phyloP scores from a whole-genome alignment of 1,140 invertebrate species.

The Steinernema khuongi region DNA sequence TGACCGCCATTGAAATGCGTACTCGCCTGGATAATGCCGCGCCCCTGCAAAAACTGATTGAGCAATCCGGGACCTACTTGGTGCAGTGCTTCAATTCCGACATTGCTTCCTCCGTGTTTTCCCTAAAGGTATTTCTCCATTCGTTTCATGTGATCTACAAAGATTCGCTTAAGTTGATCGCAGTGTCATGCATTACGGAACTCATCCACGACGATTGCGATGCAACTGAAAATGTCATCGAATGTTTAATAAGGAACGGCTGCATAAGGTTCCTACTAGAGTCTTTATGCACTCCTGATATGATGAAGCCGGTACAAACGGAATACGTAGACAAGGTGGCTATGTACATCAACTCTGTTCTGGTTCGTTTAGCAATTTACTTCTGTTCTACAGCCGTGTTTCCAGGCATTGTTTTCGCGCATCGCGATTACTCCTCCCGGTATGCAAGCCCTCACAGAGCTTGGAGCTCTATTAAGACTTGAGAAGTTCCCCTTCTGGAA shows the following conservation, averaged over 20 bases:
- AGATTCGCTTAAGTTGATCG: background rate
- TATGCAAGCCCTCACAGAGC: background rate
- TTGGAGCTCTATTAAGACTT: background rate
- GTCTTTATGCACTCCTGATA: background rate
- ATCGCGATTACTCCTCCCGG: background rate
- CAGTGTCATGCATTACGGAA: background rate
- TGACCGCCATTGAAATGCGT: background rate
- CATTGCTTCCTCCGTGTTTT: background rate
- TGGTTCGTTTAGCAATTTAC: background rate
- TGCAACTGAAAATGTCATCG: background rate
- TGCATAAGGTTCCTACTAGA: background rate
- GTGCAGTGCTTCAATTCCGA: background rate
- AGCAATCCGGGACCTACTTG: background rate
- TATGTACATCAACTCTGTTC: background rate
- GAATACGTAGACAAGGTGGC: background rate
- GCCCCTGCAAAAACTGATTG: background rate
- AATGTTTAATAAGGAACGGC: background rate
- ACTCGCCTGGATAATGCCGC: background rate
- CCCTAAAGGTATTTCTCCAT: background rate
- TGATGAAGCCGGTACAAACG: background rate
- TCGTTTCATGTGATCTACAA: background rate
- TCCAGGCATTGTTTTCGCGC: background rate
- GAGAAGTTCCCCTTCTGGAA: background rate
- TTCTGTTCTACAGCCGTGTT: background rate
- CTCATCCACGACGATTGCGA: background rate